Evolutionary conservation across 2,113 vertebrate species (phyloP), one percentile per base, ranked within the genome.

Genomic region (Hippocampus zosterae): DNA sequence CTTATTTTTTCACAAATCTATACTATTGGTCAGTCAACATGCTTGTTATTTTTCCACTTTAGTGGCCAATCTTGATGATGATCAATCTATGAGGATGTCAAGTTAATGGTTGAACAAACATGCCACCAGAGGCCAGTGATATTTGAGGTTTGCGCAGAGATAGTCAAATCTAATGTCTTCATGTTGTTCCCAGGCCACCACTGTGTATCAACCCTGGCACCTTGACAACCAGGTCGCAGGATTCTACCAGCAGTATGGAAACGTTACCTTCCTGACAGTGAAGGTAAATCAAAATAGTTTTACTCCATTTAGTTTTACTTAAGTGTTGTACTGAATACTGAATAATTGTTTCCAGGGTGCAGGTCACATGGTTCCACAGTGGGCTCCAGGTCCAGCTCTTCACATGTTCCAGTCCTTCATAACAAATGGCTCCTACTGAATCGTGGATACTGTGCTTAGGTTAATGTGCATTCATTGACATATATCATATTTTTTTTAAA

Each of bases 341-440:
- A 50, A 71, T 18, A 60, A 2, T 3, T 65, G 37, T 82, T 88
- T 86, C 42, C 80, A 93, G 92, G 92, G 92, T 42, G 92, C 91
- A 3, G 92, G 92, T 77, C 92, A 93, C 88, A 93, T 93, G 92
- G 92, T 93, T 79, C 92, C 92, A 52, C 92, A 93, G 82, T 93
- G 92, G 92, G 91, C 92, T 79, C 92, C 92, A 2, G 85, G 87
- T 67, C 91, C 86, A 53, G 90, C 92, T 33, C 67, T 91, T 18
- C 85, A 92, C 55, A 91, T 93, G 91, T 91, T 93, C 67, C 76
- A 92, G 87, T 88, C 89, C 15, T 93, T 92, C 72, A 25, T 93
- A 65, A 85, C 81, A 19, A 89, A 90, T n/a, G 41, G 59, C 12
- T 13, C 63, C 29, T 91, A 91, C 67, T 92, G 78, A 92, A 60